These are phyloP conservation scores for Prinia subflava DNA, from an alignment of 2,113 vertebrate genomes.

Conservation along the genomic window DNA sequence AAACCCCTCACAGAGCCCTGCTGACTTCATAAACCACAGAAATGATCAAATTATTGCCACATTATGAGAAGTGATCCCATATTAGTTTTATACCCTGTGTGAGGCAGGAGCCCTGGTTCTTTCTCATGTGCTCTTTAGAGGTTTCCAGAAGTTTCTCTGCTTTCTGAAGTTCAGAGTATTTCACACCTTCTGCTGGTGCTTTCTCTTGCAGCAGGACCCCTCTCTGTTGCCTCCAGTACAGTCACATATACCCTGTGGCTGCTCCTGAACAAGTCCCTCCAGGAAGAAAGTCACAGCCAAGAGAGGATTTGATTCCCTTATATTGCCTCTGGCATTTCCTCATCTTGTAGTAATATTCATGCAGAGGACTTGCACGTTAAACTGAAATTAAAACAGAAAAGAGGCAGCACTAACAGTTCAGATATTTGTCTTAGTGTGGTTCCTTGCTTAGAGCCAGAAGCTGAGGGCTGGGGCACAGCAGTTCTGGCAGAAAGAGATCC, in stretches of 20 bases:
- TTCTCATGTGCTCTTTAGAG: neutral
- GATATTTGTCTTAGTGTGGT: neutral
- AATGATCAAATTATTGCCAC: neutral
- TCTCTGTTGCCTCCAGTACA: neutral
- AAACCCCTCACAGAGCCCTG: neutral
- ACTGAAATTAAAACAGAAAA: neutral
- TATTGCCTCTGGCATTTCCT: neutral
- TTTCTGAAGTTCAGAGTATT: neutral
- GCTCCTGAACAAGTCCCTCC: neutral
- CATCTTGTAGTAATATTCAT: neutral
- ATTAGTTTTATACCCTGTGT: neutral
- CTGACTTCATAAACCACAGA: slow-evolving; percentile 44
- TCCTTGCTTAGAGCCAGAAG: neutral
- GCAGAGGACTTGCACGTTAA: neutral
- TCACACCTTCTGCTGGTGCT: neutral
- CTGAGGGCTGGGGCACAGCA: neutral
- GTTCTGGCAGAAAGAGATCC: neutral
- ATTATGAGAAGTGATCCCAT: neutral
- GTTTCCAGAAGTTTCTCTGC: neutral
- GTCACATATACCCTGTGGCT: neutral
- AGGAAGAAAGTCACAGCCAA: neutral
- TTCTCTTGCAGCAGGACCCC: neutral
- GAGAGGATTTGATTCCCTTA: neutral
- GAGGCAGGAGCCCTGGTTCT: neutral
- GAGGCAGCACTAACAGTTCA: neutral